These are phyloP conservation scores for Neodiprion virginianus DNA, from an alignment of 1,140 invertebrate genomes.

Conservation along the genomic window DNA sequence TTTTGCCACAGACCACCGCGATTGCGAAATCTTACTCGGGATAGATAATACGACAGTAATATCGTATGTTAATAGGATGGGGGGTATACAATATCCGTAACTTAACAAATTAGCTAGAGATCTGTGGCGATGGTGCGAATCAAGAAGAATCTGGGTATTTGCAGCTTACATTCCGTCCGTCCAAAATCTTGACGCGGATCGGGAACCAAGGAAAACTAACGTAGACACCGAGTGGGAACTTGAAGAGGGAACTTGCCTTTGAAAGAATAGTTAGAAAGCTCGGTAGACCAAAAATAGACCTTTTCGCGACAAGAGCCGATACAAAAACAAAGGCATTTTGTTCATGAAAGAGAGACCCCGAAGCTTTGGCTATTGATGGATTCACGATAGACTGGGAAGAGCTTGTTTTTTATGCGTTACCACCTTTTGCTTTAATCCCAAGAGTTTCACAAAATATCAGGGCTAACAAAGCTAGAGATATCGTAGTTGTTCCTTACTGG, in stretches of 20 bases:
- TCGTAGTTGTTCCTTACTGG: conserved; percentile 20
- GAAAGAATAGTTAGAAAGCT: conserved; percentile 9
- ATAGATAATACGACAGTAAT: conserved; percentile 40
- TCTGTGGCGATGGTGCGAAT: conserved; percentile 38
- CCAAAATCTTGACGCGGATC: conserved; percentile 22
- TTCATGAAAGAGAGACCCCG: conserved; percentile 20
- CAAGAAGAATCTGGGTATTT: conserved; percentile 22
- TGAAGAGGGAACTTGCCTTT: conserved; percentile 8
- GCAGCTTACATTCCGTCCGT: conserved; percentile 21
- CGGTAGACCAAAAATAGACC: conserved; percentile 13
- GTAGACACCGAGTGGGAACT: conserved; percentile 24
- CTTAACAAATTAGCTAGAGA: conserved; percentile 27
- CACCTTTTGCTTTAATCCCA: conserved; percentile 19
- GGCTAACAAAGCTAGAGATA: conserved; percentile 14
- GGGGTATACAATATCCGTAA: too few species aligned
- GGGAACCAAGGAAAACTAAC: conserved; percentile 18
- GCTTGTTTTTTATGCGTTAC: conserved; percentile 19
- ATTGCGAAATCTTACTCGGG: conserved; percentile 35
- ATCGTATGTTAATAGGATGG: conserved; percentile 13
- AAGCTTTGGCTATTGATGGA: conserved; percentile 15
- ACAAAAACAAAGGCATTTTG: conserved; percentile 20
- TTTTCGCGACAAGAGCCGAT: conserved; percentile 22
- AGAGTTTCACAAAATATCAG: conserved; percentile 17
- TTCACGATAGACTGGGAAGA: conserved; percentile 18
- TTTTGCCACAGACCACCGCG: conserved; percentile 16